Evolutionary conservation across 2,797 vertebrate species (phyloP).

Genomic region (Lepilemur ruficaudatus): DNA sequence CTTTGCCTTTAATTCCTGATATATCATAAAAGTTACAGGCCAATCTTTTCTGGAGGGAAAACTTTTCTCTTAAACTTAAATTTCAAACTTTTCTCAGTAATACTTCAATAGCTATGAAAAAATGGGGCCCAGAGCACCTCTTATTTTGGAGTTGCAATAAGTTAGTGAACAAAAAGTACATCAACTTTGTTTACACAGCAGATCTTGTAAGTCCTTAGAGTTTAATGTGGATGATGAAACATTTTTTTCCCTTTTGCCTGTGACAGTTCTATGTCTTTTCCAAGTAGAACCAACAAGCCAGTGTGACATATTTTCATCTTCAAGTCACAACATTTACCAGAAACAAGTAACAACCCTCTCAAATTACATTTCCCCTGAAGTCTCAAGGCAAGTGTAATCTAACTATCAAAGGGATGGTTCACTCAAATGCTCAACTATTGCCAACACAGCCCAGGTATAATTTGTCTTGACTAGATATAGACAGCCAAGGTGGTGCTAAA

Average conservation of each 20-base stretch:
- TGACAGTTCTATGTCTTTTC: conserved; percentile 65
- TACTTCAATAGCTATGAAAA: conserved; percentile 32
- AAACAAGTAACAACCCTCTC: conserved; percentile 70
- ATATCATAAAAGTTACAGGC: not conserved
- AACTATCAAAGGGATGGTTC: conserved; percentile 62
- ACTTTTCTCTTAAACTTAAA: conserved; percentile 24
- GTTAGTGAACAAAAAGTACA: conserved; percentile 61
- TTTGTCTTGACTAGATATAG: conserved; percentile 65
- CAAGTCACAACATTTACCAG: conserved; percentile 72
- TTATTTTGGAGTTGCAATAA: conserved; percentile 20
- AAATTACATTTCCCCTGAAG: conserved; percentile 73
- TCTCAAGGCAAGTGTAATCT: conserved; percentile 66
- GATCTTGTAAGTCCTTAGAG: conserved; percentile 60
- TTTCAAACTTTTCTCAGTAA: not conserved
- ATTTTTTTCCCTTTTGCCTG: conserved; percentile 63
- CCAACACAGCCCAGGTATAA: conserved; percentile 42
- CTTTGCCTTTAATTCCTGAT: conserved; percentile 11
- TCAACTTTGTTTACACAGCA: conserved; percentile 76
- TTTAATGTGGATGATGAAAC: conserved; percentile 73
- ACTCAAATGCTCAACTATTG: conserved; percentile 55
- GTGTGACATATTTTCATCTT: conserved; percentile 75
- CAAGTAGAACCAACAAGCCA: conserved; percentile 60
- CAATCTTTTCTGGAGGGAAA: not conserved
- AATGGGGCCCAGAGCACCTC: not conserved
- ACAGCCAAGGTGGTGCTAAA: conserved; percentile 45